These are phyloP conservation scores for Chaenocephalus aceratus DNA, from an alignment of 2,113 vertebrate genomes.

Conservation along the genomic window DNA sequence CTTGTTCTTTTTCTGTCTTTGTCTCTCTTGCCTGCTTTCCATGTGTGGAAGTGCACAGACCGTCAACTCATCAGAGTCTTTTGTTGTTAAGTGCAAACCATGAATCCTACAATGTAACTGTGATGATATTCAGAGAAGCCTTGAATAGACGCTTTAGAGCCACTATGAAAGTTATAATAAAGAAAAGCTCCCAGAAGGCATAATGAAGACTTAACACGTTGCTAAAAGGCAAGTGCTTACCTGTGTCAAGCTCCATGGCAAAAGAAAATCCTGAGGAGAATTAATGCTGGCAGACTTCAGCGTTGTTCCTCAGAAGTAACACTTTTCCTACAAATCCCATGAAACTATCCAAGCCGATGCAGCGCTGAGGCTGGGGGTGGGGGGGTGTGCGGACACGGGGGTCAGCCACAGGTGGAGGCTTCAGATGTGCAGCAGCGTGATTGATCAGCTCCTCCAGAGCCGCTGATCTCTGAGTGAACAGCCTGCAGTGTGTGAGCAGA, in stretches of 20 bases:
- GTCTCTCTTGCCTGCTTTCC: background rate
- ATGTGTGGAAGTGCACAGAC: background rate
- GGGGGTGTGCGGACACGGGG: constrained; percentile 4
- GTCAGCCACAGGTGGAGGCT: constrained; percentile 51
- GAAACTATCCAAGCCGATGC: constrained; percentile 7
- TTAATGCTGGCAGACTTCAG: constrained; percentile 20
- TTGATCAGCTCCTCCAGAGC: constrained; percentile 45
- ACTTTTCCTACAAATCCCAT: constrained; percentile 28
- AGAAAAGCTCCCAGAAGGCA: constrained; percentile 47
- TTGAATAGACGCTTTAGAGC: background rate
- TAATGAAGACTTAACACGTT: constrained; percentile 25
- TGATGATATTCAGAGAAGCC: background rate
- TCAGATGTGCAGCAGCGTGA: constrained; percentile 8
- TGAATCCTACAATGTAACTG: background rate
- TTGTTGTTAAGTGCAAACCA: constrained; percentile 20
- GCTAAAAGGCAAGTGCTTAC: constrained; percentile 55
- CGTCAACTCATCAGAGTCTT: constrained; percentile 23
- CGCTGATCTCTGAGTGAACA: constrained; percentile 63
- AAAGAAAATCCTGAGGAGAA: constrained; percentile 41
- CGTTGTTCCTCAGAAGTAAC: constrained; percentile 12
- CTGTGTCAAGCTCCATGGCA: constrained; percentile 73
- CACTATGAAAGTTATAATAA: constrained; percentile 15
- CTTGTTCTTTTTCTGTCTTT: constrained; percentile 7
- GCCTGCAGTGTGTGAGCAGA: constrained; percentile 50
- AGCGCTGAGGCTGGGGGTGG: background rate